Evolutionary conservation across 2,888 invertebrate species (phyloP), one percentile per base, ranked within the genome.

Genomic region (Encarsia formosa): DNA sequence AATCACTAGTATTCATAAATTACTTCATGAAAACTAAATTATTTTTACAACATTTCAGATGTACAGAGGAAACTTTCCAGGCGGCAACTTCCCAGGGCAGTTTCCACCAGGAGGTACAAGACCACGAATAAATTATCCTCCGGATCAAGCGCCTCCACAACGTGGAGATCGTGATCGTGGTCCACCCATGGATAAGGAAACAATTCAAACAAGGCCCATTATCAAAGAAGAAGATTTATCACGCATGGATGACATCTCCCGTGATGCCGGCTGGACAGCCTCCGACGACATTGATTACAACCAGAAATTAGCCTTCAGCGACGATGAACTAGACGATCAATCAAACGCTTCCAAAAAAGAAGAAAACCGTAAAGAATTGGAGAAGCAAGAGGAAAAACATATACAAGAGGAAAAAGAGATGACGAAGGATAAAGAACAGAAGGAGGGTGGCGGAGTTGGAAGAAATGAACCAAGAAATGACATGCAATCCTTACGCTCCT

Each of bases 281-380:
- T 87, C 91, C 66, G 92, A 92, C 70, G 93, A 93, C 72, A 91
- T 95, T 70, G 94, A 95, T 76, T 95, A 94, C 71, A 91, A 91
- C 78, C 91, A 93, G 78, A 94, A 93, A 75, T 77, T 96, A 70
- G 87, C 90, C 61, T 96, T 95, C 76, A 94, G 94, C 69, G 95
- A 96, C 76, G 94, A 94, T 66, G 95, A 95, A 74, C 71, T 71
- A n/a, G 71, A 72, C 16, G 58, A 65, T 44, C 75, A 75, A 63
- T 11, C 22, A 9, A 31, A 6, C 5, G 5, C 11, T 31, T n/a
- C 24, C 3, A 45, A 42, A 16, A 54, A 54, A 32, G 42, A 47
- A 5, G 54, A 54, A 26, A 37, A 31, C 5, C 42, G 35, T 26
- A 50, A 54, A 19, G 54, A 54, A 6, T 19, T 18, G 18, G 50